A percentile compares a stretch with the other conserved stretches of the same genome.
Evolutionary conservation across 30 jellyfish, hydroid and myxozoan genomes (phyloP).

Genomic region (Phacellophora camtschatica): DNA sequence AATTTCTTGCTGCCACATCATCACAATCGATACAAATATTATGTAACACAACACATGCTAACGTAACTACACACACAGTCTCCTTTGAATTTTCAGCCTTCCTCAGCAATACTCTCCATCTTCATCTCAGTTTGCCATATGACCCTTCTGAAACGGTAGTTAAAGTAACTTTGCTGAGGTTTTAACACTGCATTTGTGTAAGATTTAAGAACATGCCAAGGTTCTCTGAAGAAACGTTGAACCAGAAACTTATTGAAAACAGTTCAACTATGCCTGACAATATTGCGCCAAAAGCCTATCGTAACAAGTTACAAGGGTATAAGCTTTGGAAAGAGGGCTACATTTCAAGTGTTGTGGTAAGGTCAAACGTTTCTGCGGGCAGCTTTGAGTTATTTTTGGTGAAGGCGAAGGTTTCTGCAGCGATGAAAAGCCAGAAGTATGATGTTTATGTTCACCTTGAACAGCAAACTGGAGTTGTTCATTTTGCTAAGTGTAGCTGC

Average conservation of each 20-base stretch:
- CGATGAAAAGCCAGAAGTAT: not conserved
- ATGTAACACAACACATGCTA: not conserved
- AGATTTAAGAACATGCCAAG: not conserved
- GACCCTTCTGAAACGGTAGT: not conserved
- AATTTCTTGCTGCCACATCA: not conserved
- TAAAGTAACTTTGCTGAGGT: not conserved
- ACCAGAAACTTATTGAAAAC: not conserved
- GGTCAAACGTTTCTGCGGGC: conserved; percentile 3
- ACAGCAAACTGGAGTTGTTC: not conserved
- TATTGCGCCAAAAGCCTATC: no score
- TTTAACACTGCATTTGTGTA: not conserved
- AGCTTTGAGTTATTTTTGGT: not conserved
- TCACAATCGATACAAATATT: not conserved
- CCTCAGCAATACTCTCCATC: not conserved
- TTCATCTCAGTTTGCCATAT: not conserved
- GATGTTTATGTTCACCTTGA: not conserved
- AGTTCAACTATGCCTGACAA: conserved; percentile 31
- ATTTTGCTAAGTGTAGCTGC: no score
- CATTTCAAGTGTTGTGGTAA: not conserved
- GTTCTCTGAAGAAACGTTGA: conserved; percentile 2
- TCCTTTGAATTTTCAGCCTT: not conserved
- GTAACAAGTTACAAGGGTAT: conserved; percentile 12
- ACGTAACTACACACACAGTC: not conserved
- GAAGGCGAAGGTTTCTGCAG: not conserved
- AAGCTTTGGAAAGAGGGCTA: conserved; percentile 26